A percentile compares a stretch with the other conserved stretches of the same genome.
Conservation (phyloP, 2,888 invertebrate genomes). For the Pollenia amentaria region DNA sequence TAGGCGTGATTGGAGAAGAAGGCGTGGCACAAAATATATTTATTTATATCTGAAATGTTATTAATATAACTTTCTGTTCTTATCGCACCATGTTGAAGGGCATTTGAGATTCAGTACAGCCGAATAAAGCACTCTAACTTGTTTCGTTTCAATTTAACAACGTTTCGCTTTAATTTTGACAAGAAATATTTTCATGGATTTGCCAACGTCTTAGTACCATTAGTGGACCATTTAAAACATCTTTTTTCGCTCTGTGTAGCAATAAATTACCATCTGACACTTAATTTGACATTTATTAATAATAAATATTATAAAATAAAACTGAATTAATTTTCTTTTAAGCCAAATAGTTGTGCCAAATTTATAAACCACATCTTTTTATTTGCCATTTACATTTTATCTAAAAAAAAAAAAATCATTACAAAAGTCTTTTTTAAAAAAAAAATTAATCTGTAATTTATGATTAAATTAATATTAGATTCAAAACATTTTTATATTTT, state of each 20-base stretch:
- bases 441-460: slow-evolving; percentile 39
- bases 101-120: too few relatives aligned
- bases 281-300: slow-evolving; percentile 44
- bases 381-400: slow-evolving; percentile 44
- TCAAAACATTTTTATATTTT: neutral
- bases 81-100: too few relatives aligned
- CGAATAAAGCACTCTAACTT: too few relatives aligned
- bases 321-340: neutral
- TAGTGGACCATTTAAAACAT: too few relatives aligned
- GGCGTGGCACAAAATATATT: too few relatives aligned
- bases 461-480: slow-evolving; percentile 16
- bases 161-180: too few relatives aligned
- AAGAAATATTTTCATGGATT: too few relatives aligned
- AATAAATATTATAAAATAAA: slow-evolving; percentile 24
- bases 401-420: slow-evolving; percentile 24
- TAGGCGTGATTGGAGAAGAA: too few relatives aligned
- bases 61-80: too few relatives aligned
- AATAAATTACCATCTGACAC: slow-evolving; percentile 3
- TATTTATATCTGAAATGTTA: too few relatives aligned
- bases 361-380: neutral
- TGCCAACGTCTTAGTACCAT: too few relatives aligned
- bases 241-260: neutral
- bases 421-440: slow-evolving; percentile 39
- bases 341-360: slow-evolving; percentile 1
- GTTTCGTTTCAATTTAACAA: too few relatives aligned